These are phyloP conservation scores for Ceyx melanurus DNA, from an alignment of 2,113 vertebrate species.

Conservation along the genomic window DNA sequence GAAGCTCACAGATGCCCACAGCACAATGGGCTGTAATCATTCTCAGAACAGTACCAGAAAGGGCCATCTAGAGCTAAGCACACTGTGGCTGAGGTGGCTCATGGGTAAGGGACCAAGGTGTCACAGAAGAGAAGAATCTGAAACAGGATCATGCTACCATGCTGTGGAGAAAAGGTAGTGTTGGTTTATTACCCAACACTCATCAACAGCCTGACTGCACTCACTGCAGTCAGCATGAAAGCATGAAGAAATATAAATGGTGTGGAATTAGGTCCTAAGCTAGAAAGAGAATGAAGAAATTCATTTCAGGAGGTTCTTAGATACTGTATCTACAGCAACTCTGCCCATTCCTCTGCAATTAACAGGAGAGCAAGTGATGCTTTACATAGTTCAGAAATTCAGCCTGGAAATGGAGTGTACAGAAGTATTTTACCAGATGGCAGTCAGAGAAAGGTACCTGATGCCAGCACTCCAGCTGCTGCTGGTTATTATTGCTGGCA, in stretches of 20 bases:
- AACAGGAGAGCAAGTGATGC: background rate
- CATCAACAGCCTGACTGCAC: background rate
- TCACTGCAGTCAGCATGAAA: background rate
- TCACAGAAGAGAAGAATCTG: background rate
- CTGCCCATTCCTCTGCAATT: background rate
- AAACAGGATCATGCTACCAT: background rate
- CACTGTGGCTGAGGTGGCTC: rapidly evolving
- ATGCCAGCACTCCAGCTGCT: background rate
- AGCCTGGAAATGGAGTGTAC: background rate
- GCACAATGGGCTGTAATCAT: background rate
- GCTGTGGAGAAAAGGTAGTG: background rate
- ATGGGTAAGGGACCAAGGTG: background rate
- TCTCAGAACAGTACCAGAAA: background rate
- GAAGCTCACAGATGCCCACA: background rate
- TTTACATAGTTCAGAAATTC: background rate
- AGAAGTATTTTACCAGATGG: background rate
- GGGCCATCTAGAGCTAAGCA: background rate
- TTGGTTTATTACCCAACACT: background rate
- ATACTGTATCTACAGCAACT: background rate
- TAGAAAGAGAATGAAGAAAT: background rate
- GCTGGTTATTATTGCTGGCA: background rate
- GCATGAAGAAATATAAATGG: background rate
- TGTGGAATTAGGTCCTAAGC: background rate
- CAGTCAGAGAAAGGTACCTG: background rate
- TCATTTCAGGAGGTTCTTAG: background rate